Evolutionary conservation across 2,797 vertebrate genomes (phyloP).

Genomic region (Mormyrops boulengeri): DNA sequence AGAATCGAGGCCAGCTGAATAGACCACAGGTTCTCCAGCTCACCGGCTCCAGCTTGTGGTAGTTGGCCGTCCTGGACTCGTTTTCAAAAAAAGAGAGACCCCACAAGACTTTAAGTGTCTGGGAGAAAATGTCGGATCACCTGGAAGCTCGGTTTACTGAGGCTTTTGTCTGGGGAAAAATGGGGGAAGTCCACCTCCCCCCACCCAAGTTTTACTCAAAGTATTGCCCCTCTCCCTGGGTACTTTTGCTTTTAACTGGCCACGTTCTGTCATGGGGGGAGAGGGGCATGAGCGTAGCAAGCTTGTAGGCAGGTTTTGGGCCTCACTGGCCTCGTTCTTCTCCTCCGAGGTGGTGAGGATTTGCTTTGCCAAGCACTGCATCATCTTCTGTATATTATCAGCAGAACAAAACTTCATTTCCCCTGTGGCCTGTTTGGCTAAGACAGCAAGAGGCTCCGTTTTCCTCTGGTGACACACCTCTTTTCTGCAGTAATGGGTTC

Average conservation of each 20-base stretch:
- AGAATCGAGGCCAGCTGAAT: conserved; percentile 50
- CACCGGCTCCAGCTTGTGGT: conserved; percentile 24
- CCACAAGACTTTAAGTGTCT: neutral
- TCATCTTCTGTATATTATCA: conserved; percentile 20
- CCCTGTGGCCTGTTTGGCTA: conserved; percentile 13
- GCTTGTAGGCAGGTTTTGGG: neutral
- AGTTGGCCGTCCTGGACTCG: neutral
- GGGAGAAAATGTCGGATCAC: neutral
- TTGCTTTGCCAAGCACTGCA: neutral
- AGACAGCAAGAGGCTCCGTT: neutral
- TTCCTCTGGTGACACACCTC: neutral
- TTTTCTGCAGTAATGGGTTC: conserved; percentile 21
- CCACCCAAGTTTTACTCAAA: neutral
- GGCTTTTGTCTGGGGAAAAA: neutral
- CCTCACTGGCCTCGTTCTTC: neutral
- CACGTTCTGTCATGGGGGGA: neutral
- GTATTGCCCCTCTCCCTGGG: neutral
- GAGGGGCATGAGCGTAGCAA: neutral
- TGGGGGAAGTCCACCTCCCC: neutral
- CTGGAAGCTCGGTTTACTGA: neutral
- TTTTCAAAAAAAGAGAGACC: conserved; percentile 7
- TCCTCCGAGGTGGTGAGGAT: neutral
- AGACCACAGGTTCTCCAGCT: conserved; percentile 47
- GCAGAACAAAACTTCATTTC: conserved; percentile 11
- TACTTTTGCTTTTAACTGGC: neutral